Conservation (phyloP, 2,797 vertebrate genomes). For the Dallia pectoralis region DNA sequence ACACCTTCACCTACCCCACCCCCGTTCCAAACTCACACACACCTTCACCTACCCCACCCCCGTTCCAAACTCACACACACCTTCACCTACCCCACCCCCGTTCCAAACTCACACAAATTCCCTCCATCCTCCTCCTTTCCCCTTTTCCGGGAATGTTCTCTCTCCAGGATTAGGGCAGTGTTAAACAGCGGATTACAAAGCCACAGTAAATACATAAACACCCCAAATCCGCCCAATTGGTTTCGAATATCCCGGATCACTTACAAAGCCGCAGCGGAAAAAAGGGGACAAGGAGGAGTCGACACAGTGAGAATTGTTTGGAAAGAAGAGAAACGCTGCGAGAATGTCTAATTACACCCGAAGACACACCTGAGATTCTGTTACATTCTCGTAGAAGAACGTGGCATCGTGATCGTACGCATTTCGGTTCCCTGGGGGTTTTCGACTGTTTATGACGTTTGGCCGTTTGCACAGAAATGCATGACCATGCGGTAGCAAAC, state of each 20-base stretch:
- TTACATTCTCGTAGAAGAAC: slow-evolving; percentile 56
- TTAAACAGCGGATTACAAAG: slow-evolving; percentile 38
- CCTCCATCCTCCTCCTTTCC: slow-evolving; percentile 1
- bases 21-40: not conserved
- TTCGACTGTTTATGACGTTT: slow-evolving; percentile 19
- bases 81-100: not conserved
- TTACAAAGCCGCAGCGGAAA: not conserved
- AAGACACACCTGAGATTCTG: slow-evolving; percentile 26
- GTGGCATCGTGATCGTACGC: slow-evolving; percentile 57
- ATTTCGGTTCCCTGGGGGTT: slow-evolving; percentile 46
- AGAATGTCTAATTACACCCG: not conserved
- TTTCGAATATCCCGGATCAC: not conserved
- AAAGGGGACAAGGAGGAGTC: not conserved
- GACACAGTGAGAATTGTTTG: not conserved
- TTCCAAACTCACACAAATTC: slow-evolving; percentile 10
- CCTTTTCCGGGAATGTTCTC: slow-evolving; percentile 8
- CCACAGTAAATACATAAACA: slow-evolving; percentile 21
- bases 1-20: slow-evolving; percentile 7
- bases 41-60: not conserved
- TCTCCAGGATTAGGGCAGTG: slow-evolving; percentile 23
- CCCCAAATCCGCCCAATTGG: slow-evolving; percentile 8
- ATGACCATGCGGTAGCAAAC: slow-evolving; percentile 16
- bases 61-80: not conserved
- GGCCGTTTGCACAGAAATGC: slow-evolving; percentile 17
- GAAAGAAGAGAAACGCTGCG: not conserved